Conservation (phyloP, 1,140 invertebrate species). For the Aricia agestis region DNA sequence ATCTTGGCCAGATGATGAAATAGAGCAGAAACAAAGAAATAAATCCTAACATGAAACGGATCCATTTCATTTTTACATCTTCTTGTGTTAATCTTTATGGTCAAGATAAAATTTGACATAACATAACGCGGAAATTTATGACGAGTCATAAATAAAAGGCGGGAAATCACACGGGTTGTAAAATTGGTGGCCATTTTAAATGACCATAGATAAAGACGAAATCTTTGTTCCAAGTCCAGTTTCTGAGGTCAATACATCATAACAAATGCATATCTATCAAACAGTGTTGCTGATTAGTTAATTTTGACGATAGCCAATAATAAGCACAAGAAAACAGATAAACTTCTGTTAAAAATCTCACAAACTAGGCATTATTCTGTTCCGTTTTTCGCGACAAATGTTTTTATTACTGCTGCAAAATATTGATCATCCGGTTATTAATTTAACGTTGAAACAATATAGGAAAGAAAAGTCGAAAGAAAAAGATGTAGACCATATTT, state of each 20-base stretch:
- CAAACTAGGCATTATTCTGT: too few species aligned
- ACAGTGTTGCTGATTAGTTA: too few species aligned
- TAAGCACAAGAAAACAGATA: not conserved
- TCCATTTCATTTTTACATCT: not conserved
- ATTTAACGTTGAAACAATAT: too few species aligned
- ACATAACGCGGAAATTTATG: conserved; percentile 28
- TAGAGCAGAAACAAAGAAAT: not conserved
- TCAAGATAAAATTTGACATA: not conserved
- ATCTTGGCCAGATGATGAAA: too few species aligned
- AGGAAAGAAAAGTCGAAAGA: too few species aligned
- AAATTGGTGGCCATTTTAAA: conserved; percentile 30
- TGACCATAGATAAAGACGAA: conserved; percentile 20
- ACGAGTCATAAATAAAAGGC: conserved; percentile 30
- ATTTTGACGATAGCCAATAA: too few species aligned
- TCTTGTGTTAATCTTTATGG: not conserved
- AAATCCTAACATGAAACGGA: not conserved
- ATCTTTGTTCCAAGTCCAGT: not conserved
- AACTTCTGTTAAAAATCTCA: not conserved
- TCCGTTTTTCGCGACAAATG: too few species aligned
- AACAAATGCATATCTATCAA: not conserved
- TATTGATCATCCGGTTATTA: too few species aligned
- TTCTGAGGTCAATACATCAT: not conserved
- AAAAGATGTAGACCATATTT: too few species aligned
- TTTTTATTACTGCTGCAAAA: too few species aligned
- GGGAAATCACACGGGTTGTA: conserved; percentile 32